Evolutionary conservation across 2,113 vertebrate species (phyloP), one percentile per base, ranked within the genome.

Genomic region (Austrofundulus limnaeus): DNA sequence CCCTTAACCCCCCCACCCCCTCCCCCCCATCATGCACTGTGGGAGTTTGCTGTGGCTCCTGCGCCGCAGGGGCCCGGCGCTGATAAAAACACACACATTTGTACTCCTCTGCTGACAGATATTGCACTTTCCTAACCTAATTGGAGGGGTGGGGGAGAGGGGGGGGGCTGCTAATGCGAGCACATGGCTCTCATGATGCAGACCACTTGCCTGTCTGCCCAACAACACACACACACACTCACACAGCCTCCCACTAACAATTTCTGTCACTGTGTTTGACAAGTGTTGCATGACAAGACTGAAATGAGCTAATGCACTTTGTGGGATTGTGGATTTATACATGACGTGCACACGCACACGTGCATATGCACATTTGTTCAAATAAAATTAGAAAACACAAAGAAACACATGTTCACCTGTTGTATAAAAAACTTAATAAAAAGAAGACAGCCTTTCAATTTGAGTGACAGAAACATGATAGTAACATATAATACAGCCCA

Each of bases 31-130:
- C 21, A 24, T 87, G 91, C 90, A 92, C 91, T 91, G 90, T 85
- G 78, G 91, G 88, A 89, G 88, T 86, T 89, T 81, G 89, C 88
- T 87, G 85, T 75, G 87, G 87, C 83, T 91, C 89, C 91, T 90
- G 87, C 61, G 88, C 88, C 80, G 60, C 78, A 87, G 83, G 78
- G 78, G 87, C 82, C 85, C 89, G 85, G 87, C 91, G 88, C 92
- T 94, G 94, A 96, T 94, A 94, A 95, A 96, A 95, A 95, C 93
- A 88, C 89, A 94, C 94, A 94, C 95, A 92, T 96, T 96, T 97
- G 95, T 95, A 97, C 94, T 94, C 94, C 91, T 95, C 92, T 89
- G 95, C 95, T 97, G 96, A 99, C 95, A 98, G 96, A 97, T 95
- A 96, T 96, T 97, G 94, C 94, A 93, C 94, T 95, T 95, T 95